Conservation (phyloP, 2,888 invertebrate genomes). For the Caenorhabditis drosophilae region DNA sequence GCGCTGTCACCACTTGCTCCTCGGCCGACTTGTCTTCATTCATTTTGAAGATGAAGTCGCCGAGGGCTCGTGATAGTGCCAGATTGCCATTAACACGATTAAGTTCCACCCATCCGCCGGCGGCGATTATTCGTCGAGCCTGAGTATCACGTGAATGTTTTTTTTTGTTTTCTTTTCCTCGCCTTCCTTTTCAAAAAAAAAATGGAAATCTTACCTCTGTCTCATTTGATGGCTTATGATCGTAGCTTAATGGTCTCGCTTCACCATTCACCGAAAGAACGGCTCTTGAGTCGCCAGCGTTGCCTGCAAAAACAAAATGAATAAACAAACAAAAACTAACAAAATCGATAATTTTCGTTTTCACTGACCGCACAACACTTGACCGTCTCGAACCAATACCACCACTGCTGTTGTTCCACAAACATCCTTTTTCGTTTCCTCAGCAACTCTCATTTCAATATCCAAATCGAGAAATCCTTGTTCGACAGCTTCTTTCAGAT, state of each 20-base stretch:
- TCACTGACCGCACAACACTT: conserved; percentile 82
- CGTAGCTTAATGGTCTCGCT: conserved; percentile 81
- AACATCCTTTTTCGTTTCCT: conserved; percentile 85
- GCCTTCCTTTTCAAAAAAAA: not conserved
- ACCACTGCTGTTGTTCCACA: conserved; percentile 93
- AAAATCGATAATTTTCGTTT: conserved; percentile 7
- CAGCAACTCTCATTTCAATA: conserved; percentile 81
- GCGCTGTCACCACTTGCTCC: conserved; percentile 97
- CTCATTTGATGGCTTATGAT: conserved; percentile 79
- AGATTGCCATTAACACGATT: conserved; percentile 89
- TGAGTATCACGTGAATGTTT: conserved; percentile 11
- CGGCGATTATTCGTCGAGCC: conserved; percentile 83
- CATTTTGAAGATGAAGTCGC: conserved; percentile 94
- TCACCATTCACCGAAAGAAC: conserved; percentile 85
- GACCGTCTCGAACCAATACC: conserved; percentile 78
- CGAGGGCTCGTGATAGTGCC: conserved; percentile 91
- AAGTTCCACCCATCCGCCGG: conserved; percentile 95
- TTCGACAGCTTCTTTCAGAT: conserved; percentile 84
- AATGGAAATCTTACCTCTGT: conserved; percentile 32
- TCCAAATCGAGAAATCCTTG: conserved; percentile 90
- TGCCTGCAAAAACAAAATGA: conserved; percentile 75
- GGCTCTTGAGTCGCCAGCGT: conserved; percentile 95
- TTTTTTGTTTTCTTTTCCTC: not conserved
- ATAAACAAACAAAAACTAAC: conserved; percentile 2
- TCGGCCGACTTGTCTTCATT: conserved; percentile 84